Evolutionary conservation across 2,797 vertebrate genomes (phyloP), one percentile per base, ranked within the genome.

Genomic region (Kryptolebias ocellatus): DNA sequence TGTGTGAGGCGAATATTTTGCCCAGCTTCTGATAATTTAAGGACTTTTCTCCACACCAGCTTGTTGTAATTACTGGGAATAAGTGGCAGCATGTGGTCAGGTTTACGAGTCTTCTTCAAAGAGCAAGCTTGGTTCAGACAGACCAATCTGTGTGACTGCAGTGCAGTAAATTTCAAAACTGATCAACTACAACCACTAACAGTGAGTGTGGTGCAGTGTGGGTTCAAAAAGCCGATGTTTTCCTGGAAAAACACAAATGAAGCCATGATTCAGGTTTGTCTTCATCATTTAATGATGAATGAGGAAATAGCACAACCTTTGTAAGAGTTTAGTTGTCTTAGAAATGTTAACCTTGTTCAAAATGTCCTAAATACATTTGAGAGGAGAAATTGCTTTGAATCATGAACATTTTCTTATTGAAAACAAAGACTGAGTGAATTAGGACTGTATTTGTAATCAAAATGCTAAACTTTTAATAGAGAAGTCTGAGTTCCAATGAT

Each of bases 21-120:
- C 83, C 57, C 58, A 75, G 86, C 87, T 81, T 83, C 79, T 85
- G 86, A 91, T 95, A 93, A 92, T 92, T 89, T 88, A 89, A 92
- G 37, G 87, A 83, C 89, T 87, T 90, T 92, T 81, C 91, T 92
- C 85, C 87, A 90, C 72, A 29, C 87, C 93, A 93, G 90, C 91
- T 95, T 95, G 92, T 91, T 94, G 95, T 95, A 96, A 96, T 96
- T 95, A 95, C 93, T 78, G 90, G 84, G 87, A 89, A 89, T 90
- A 93, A 94, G 92, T 91, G 79, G 90, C 87, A 90, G 90, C 89
- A 92, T 95, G 95, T 94, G 94, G 93, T 90, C 89, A 92, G 89
- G 81, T 94, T 95, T 94, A 95, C 90, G 87, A 84, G 79, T 80
- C 85, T 87, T 93, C 89, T 93, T 92, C 89, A 95, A 93, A 93